A percentile compares a stretch with the other conserved stretches of the same genome.
Conservation (phyloP, 2,113 vertebrate species). For the Elachura formosa region DNA sequence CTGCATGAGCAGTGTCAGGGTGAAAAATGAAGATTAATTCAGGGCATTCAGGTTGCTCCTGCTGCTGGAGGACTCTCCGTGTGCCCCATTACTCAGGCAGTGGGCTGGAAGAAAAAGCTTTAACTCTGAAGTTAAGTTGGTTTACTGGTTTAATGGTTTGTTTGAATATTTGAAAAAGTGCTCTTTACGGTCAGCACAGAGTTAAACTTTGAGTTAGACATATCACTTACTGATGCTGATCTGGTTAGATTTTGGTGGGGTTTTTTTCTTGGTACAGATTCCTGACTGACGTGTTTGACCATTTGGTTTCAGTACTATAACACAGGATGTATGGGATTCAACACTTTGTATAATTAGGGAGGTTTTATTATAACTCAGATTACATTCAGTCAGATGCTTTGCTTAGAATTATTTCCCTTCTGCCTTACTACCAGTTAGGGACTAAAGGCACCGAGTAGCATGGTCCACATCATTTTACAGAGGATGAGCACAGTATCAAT, state of each 20-base stretch:
- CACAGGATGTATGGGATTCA: not conserved
- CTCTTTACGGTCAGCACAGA: not conserved
- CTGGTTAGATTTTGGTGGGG: not conserved
- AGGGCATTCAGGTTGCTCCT: not conserved
- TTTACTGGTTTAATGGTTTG: not conserved
- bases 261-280: not conserved
- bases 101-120: not conserved
- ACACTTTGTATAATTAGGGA: not conserved
- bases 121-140: not conserved
- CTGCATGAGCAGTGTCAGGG: rapidly evolving
- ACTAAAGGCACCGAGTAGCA: not conserved
- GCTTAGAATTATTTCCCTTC: not conserved
- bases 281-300: not conserved
- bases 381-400: not conserved
- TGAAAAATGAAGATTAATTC: not conserved
- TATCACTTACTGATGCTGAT: not conserved
- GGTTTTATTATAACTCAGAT: not conserved
- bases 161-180: not conserved
- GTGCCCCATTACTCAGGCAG: rapidly evolving
- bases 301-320: not conserved
- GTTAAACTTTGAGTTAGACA: not conserved
- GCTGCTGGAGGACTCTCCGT: not conserved
- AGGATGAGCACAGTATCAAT: not conserved
- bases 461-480: not conserved
- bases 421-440: not conserved